Conservation (phyloP, 2,797 vertebrate genomes). For the Sylvilagus floridanus region DNA sequence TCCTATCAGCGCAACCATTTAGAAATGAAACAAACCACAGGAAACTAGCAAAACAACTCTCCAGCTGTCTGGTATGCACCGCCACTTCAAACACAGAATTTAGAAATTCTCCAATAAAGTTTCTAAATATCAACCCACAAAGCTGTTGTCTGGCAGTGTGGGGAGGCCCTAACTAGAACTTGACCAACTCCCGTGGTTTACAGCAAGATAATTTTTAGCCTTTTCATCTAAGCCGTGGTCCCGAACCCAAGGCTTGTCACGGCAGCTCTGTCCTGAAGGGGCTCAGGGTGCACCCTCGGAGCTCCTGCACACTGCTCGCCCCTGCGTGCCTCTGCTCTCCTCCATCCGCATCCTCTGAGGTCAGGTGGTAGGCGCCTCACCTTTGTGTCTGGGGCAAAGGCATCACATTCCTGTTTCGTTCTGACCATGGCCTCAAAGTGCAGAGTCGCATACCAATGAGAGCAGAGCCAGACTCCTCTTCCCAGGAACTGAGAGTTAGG, state of each 20-base stretch:
- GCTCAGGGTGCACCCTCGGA: background rate
- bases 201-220: background rate
- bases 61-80: conserved; percentile 7
- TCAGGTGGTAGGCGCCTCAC: background rate
- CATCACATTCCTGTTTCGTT: background rate
- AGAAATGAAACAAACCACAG: conserved; percentile 73
- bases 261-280: background rate
- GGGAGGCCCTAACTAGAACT: background rate
- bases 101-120: conserved; percentile 12
- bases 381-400: background rate
- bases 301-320: background rate
- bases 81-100: conserved; percentile 37
- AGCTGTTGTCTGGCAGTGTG: background rate
- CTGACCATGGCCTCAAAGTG: background rate
- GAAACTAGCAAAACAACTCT: conserved; percentile 67
- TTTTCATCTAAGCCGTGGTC: background rate
- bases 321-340: background rate
- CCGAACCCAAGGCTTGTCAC: background rate
- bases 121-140: background rate
- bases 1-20: conserved; percentile 44
- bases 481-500: background rate
- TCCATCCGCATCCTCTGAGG: background rate
- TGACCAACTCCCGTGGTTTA: background rate
- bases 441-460: background rate
- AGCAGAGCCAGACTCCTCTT: background rate